Conservation (phyloP, 2,888 invertebrate genomes). For the Luperina testacea region DNA sequence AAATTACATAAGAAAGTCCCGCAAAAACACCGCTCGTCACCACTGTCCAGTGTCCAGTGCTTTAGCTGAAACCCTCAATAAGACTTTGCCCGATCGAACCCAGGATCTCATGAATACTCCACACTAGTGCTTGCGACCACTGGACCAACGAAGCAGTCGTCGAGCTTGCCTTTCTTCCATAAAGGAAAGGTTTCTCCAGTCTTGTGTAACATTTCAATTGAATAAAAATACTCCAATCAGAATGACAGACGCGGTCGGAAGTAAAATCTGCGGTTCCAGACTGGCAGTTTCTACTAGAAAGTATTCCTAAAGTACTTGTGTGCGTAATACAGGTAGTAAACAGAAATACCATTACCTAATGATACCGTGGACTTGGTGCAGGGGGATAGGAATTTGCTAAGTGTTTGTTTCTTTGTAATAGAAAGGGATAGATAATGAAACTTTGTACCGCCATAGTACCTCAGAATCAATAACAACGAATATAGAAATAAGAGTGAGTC, state of each 20-base stretch:
- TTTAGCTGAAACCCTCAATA: neutral
- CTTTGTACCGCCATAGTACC: too few relatives aligned
- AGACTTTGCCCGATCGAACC: neutral
- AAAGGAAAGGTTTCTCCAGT: conserved; percentile 1
- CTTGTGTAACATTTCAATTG: conserved; percentile 49
- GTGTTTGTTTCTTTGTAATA: neutral
- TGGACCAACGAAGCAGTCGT: neutral
- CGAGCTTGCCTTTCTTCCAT: neutral
- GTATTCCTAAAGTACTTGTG: conserved; percentile 38
- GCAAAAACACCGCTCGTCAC: neutral
- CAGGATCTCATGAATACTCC: neutral
- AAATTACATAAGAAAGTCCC: too few relatives aligned
- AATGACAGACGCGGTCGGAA: conserved; percentile 57
- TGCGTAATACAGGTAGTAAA: conserved; percentile 7
- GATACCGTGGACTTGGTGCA: neutral
- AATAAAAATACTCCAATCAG: conserved; percentile 44
- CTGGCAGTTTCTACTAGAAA: conserved; percentile 53
- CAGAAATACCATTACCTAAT: conserved; percentile 39
- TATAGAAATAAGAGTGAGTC: too few relatives aligned
- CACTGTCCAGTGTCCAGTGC: neutral
- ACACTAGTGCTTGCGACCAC: neutral
- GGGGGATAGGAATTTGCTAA: neutral
- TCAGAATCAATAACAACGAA: too few relatives aligned
- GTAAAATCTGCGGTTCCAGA: conserved; percentile 31
- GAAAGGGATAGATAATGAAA: neutral